These are phyloP conservation scores for Cheilosia urbana DNA, from an alignment of 2,888 invertebrate species.

Conservation along the genomic window DNA sequence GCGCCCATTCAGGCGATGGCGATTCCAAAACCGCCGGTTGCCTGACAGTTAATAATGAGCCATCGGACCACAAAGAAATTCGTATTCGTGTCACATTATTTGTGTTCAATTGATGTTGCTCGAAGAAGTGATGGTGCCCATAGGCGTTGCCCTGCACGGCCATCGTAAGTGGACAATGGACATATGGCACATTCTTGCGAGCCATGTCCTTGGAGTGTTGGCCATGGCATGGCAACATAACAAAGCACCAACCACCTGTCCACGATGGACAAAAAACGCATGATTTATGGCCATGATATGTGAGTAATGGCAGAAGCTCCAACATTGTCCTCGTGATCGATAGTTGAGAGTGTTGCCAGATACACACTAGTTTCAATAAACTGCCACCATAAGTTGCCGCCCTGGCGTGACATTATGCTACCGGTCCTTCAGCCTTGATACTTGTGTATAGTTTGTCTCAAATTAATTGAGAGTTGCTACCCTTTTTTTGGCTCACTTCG, in stretches of 20 bases:
- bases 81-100: constrained; percentile 75
- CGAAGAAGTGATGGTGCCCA: constrained; percentile 15
- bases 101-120: constrained; percentile 72
- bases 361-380: constrained; percentile 17
- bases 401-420: constrained; percentile 13
- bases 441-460: constrained; percentile 24
- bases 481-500: constrained; percentile 19
- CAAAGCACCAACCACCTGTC: constrained; percentile 72
- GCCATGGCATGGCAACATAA: constrained; percentile 30
- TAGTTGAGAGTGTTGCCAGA: constrained; percentile 41
- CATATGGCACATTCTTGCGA: constrained; percentile 59
- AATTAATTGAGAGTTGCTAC: constrained; percentile 43
- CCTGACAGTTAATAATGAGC: constrained; percentile 75
- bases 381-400: constrained; percentile 24
- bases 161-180: constrained; percentile 32
- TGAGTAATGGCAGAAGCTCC: constrained; percentile 11
- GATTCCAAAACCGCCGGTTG: constrained; percentile 54
- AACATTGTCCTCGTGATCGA: constrained; percentile 36
- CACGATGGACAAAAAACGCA: constrained; percentile 57
- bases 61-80: constrained; percentile 72
- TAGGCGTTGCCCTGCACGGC: constrained; percentile 2
- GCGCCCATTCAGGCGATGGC: constrained; percentile 1
- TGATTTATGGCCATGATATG: constrained; percentile 58
- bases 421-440: constrained; percentile 9
- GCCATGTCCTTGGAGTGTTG: constrained; percentile 58